Conservation (phyloP, 2,113 vertebrate species). For the Siphamia tubifer region DNA sequence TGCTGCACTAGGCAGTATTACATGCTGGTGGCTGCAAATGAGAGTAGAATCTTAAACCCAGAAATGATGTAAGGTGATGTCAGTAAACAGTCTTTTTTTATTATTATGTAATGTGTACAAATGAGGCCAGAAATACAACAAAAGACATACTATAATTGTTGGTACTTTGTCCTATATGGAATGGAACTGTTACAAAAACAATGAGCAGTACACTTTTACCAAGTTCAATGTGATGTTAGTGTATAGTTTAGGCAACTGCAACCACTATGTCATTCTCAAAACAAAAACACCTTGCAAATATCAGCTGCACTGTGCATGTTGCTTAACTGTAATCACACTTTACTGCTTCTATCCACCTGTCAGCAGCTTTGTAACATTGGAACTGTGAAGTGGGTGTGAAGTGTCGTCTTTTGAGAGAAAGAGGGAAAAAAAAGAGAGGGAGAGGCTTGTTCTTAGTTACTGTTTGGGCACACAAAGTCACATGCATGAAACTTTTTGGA, state of each 20-base stretch:
- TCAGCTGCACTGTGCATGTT: neutral
- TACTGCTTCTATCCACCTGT: conserved; percentile 7
- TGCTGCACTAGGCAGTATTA: neutral
- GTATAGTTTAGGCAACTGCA: neutral
- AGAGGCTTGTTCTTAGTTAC: neutral
- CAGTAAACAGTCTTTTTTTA: neutral
- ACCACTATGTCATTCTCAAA: neutral
- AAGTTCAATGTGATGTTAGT: neutral
- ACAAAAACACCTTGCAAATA: neutral
- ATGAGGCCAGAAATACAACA: neutral
- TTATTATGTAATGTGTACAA: neutral
- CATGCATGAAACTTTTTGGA: too few species aligned
- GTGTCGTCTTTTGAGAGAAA: neutral
- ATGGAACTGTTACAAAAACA: neutral
- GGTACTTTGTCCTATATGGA: neutral
- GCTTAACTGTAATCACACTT: conserved; percentile 23
- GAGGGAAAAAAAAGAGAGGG: too few species aligned
- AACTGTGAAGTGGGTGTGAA: conserved; percentile 39
- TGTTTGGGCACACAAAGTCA: neutral
- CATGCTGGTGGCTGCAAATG: neutral
- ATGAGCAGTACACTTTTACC: neutral
- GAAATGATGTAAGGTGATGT: too few species aligned
- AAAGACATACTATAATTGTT: too few species aligned
- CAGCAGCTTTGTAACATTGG: conserved; percentile 23
- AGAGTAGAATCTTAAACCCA: neutral